Evolutionary conservation across 1,140 invertebrate genomes (phyloP), one percentile per base, ranked within the genome.

Genomic region (Pentalonia nigronervosa): DNA sequence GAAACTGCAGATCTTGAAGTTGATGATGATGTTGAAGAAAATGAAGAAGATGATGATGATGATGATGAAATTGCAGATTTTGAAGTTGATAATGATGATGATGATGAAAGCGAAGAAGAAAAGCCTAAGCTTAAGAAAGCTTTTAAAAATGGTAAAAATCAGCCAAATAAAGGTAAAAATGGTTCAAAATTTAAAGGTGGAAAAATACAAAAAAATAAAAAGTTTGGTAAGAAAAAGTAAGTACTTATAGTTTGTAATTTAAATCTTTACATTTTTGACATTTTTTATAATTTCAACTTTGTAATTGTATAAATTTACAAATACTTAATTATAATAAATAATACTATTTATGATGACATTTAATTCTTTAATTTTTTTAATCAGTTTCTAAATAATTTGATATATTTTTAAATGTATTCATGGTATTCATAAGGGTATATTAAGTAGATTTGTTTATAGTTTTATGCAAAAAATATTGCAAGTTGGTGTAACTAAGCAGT

Each of bases 201-300:
- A 2, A 93, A 93, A 84, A 48, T 93, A 8, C 81, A 93, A 56
- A 93, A 93, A 93, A 93, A 92, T 50, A 92, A 93, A 41, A 93
- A 93, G 17, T 93, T 93, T 83, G 14, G 11, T 56, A 93, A 93
- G 30, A 93, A 93, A 53, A 86, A 93, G 21, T 93, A 53, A 93
- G 0, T 86, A 41, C 36, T 0, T 36, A 14, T 86, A 60, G 21
- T 48, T 92, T 25, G 25, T 91, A 60, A 56, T 21, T 56, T 50
- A 48, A 87, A 86, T 86, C 30, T 76, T 34, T 76, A n/a, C 14
- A 76, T n/a, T n/a, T n/a, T n/a, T 76, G 60, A 76, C 60, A n/a
- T 25, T 48, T 50, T 88, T 88, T 88, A 48, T 25, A 9, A 41
- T n/a, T 90, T 36, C 23, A n/a, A 90, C 48, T 90, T 60, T 90